These are phyloP conservation scores for Pollimyrus isidori DNA, from an alignment of 2,113 vertebrate species.

Conservation along the genomic window DNA sequence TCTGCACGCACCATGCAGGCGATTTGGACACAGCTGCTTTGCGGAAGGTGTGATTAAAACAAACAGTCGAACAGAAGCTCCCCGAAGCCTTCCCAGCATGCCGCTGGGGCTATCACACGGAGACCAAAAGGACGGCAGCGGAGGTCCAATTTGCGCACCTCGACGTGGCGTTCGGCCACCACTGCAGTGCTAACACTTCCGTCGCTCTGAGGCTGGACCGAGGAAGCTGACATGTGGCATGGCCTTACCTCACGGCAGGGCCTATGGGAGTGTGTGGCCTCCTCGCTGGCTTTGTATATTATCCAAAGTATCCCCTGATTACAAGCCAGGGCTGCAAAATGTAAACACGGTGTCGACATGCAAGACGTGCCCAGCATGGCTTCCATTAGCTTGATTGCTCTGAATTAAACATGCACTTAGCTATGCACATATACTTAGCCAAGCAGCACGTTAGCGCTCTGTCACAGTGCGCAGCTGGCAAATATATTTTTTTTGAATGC, in stretches of 20 bases:
- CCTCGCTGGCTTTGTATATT: slow-evolving; percentile 29
- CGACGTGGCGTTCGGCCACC: background rate
- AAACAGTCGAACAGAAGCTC: slow-evolving; percentile 32
- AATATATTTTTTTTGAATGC: background rate
- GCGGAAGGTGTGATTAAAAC: slow-evolving; percentile 45
- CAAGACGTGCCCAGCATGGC: slow-evolving; percentile 25
- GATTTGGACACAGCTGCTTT: slow-evolving; percentile 39
- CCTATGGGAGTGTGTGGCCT: slow-evolving; percentile 33
- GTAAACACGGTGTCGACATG: slow-evolving; percentile 41
- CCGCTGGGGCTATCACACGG: slow-evolving; percentile 20
- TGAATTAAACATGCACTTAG: slow-evolving; percentile 39
- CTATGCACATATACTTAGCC: slow-evolving; percentile 6
- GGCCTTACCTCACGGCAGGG: slow-evolving; percentile 7
- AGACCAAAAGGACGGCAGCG: slow-evolving; percentile 24
- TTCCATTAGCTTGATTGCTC: slow-evolving; percentile 41
- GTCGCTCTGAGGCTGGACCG: background rate
- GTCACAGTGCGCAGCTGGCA: background rate
- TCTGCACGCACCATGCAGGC: slow-evolving; percentile 32
- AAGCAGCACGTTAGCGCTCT: background rate
- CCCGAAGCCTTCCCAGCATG: background rate
- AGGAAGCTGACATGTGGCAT: background rate
- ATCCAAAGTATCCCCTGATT: slow-evolving; percentile 39
- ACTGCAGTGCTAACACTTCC: background rate
- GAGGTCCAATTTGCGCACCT: background rate
- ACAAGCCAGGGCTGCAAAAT: slow-evolving; percentile 38